Conservation (phyloP, 2,888 invertebrate genomes). For the Machimus atricapillus region DNA sequence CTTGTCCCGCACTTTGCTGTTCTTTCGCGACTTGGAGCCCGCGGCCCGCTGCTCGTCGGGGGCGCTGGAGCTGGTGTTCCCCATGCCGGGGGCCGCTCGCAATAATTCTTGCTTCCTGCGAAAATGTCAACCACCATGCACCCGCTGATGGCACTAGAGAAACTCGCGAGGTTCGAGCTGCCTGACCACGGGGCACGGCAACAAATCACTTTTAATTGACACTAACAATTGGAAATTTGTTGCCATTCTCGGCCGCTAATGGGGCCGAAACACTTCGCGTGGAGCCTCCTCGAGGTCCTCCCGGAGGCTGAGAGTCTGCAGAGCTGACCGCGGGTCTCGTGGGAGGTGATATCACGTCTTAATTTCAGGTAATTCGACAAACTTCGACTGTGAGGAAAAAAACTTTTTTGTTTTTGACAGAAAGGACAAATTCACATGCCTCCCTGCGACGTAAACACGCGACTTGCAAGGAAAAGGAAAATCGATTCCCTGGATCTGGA, state of each 20-base stretch:
- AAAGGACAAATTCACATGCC: constrained; percentile 4
- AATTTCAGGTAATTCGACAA: background rate
- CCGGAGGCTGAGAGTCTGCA: background rate
- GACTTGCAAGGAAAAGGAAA: constrained; percentile 9
- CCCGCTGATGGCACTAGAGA: constrained; percentile 10
- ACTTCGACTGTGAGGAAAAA: background rate
- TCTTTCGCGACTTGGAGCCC: constrained; percentile 50
- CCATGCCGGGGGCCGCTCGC: background rate
- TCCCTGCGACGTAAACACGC: constrained; percentile 9
- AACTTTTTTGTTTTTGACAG: constrained; percentile 20
- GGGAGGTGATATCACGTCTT: background rate
- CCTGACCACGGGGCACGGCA: background rate
- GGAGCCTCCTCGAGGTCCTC: background rate
- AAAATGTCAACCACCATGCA: constrained; percentile 26
- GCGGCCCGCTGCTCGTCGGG: background rate
- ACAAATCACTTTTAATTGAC: constrained; percentile 40
- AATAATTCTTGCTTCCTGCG: background rate
- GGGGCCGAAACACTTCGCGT: constrained; percentile 1
- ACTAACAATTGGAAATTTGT: constrained; percentile 35
- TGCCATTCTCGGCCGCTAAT: constrained; percentile 3
- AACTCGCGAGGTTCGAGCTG: background rate
- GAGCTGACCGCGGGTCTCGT: background rate
- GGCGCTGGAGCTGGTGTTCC: background rate
- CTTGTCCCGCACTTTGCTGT: constrained; percentile 53
- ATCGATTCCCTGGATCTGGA: background rate